Evolutionary conservation across 1,140 invertebrate genomes (phyloP), one percentile per base, ranked within the genome.

Genomic region (Pseudomyrmex pallidus): DNA sequence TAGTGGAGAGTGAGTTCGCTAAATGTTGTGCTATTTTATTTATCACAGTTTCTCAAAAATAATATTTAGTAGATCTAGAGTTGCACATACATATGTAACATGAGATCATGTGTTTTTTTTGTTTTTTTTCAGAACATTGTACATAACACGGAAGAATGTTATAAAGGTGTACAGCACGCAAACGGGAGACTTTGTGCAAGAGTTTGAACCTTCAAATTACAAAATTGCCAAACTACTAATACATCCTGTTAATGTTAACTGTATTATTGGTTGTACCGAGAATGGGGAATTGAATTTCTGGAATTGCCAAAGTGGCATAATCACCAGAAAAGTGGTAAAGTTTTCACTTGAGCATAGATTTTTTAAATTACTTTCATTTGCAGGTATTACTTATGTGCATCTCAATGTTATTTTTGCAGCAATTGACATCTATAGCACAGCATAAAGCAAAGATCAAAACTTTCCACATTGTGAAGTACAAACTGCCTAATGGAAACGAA

Each of bases 1-100:
- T 12, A 95, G 96, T 92, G 95, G 95, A 93, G 95, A 96, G 96
- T 96, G 94, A 95, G 96, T 95, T 85, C 73, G 35, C 5, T 64
- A 68, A 54, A 2, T 73, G 13, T 56, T 12, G 22, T 66, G 0
- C 2, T 9, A 1, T 48, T 22, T 54, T 5, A n/a, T 2, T 59
- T 35, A 35, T 35, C 0, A 35, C 20, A 35, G 8, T 46, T 13
- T 3, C 73, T 63, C 77, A 62, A 50, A 74, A n/a, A n/a, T 46
- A 63, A 52, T 44, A 67, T 61, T 57, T 48, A n/a, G 54, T 73
- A 46, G 5, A 59, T 35, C 35, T 35, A 4, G 5, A 7, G 35
- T 35, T 35, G 5, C 35, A 7, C 35, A 35, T 35, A 35, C 5
- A 17, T 56, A n/a, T 9, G 12, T 25, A 63, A 70, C 56, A 48